Evolutionary conservation across 1,140 invertebrate genomes (phyloP), one percentile per base, ranked within the genome.

Genomic region (Gryon sp.): DNA sequence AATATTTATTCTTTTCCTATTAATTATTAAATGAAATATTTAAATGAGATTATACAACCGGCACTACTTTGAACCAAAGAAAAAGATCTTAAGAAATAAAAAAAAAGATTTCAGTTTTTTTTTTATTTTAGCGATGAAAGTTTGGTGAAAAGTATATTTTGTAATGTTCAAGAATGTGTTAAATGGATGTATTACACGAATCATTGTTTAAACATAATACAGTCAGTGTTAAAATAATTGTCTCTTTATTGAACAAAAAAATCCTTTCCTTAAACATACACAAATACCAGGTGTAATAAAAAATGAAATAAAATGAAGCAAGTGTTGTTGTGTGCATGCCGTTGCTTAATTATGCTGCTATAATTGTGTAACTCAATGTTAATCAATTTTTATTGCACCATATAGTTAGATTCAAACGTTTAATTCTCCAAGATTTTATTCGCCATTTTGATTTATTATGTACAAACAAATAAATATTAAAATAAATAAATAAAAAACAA

Each of bases 181-280:
- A 4, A 20, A 30, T 55, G 16, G 30, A 72, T 74, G 60, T 74
- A 65, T 15, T 19, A 26, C 12, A 18, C 60, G 45, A 60, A 66
- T 22, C 19, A 66, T 66, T 75, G 19, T 66, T 75, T 60, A 30
- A 75, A n/a, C 50, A 68, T 62, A 68, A 68, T 66, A 75, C 32
- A 68, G 62, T 75, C 38, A 75, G 41, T 63, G 55, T 76, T 32
- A 75, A 63, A 62, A 68, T n/a, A 2, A 24, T 14, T 68, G 63
- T 76, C 55, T 76, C 41, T 69, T 76, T 76, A 76, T 76, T 69
- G 30, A 55, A 41, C 34, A 68, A n/a, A n/a, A n/a, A n/a, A n/a
- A n/a, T n/a, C 62, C 72, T 68, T 46, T 55, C 63, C 72, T 68
- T 2, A 15, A 7, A 32, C 4, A 1, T 12, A 60, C n/a, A n/a